Evolutionary conservation across 2,888 invertebrate species (phyloP), one percentile per base, ranked within the genome.

Genomic region (Dysmachus trigonus): DNA sequence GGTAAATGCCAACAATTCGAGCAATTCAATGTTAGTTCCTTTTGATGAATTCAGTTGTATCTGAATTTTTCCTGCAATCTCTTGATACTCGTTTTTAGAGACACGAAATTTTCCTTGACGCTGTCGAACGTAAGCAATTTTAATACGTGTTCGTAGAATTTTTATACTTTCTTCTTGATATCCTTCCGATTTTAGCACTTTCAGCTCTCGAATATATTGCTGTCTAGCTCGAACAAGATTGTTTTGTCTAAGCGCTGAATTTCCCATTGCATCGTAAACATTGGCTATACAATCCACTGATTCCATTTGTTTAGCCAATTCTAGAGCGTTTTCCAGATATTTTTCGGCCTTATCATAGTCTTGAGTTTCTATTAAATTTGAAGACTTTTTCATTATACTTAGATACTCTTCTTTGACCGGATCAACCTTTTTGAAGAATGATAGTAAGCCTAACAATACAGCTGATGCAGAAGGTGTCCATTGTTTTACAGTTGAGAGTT

Each of bases 361-460:
- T 18, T 73, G 1, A 31, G 8, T 15, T 73, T 73, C 31, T 33
- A 31, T 33, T 27, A 33, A 8, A 13, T 13, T 33, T 0, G 27
- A 3, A 2, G 31, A 15, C 15, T 31, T 73, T 31, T 73, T 31
- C 31, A 73, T 73, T 73, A 30, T 30, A 73, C 13, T 31, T 3
- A 15, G 6, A 15, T 15, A 73, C 33, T 73, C 31, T 33, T 73
- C 73, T 31, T 31, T 31, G 30, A 10, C 15, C 15, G 71, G 71
- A 1, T 62, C 3, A 8, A 2, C 1, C 30, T 73, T 30, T 10
- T 31, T 31, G 18, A 73, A 73, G 15, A 31, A n/a, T 18, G 73
- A 8, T 30, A 73, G 98, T 85, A 98, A 99, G 92, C 62, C 62
- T n/a, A 47, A 6, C n/a, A 47, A 47, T 47, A n/a, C 18, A n/a